These are phyloP conservation scores for Anser brachyrhynchus DNA, from an alignment of 2,113 vertebrate genomes.

Conservation along the genomic window DNA sequence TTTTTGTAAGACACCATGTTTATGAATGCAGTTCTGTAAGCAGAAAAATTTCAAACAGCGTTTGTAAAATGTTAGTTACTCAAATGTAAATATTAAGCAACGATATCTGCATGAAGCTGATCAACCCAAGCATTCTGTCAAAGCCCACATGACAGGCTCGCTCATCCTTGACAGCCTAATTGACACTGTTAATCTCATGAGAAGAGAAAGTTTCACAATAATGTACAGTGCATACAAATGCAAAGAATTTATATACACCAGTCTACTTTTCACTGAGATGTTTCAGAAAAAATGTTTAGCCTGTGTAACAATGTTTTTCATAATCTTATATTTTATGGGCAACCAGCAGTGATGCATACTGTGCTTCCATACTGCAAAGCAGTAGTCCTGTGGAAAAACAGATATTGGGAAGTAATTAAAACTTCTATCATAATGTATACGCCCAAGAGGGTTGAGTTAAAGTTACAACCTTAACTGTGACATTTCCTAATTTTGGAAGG, in stretches of 20 bases:
- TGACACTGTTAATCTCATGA: slow-evolving; percentile 52
- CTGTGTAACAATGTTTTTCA: not conserved
- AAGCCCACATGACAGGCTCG: slow-evolving; percentile 17
- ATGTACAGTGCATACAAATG: slow-evolving; percentile 1
- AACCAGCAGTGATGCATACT: not conserved
- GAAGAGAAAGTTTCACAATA: slow-evolving; percentile 32
- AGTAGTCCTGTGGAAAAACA: not conserved
- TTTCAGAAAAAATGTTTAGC: slow-evolving; percentile 18
- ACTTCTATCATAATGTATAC: not conserved
- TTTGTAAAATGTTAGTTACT: slow-evolving; percentile 23
- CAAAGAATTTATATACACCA: slow-evolving; percentile 15
- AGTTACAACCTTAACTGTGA: not conserved
- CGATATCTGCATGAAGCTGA: slow-evolving; percentile 37
- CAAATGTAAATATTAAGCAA: slow-evolving; percentile 41
- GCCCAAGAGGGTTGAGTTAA: not conserved
- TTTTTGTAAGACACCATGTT: slow-evolving; percentile 36
- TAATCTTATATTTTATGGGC: not conserved
- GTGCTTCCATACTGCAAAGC: not conserved
- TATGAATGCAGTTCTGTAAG: slow-evolving; percentile 12
- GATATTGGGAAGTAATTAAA: not conserved
- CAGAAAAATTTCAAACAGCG: not conserved
- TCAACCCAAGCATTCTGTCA: slow-evolving; percentile 59
- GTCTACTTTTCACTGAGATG: not conserved
- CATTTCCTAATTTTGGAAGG: not conserved
- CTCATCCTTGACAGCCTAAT: slow-evolving; percentile 61